phyloP scores from a whole-genome alignment of 2,113 vertebrate species.

The Microcebus murinus region DNA sequence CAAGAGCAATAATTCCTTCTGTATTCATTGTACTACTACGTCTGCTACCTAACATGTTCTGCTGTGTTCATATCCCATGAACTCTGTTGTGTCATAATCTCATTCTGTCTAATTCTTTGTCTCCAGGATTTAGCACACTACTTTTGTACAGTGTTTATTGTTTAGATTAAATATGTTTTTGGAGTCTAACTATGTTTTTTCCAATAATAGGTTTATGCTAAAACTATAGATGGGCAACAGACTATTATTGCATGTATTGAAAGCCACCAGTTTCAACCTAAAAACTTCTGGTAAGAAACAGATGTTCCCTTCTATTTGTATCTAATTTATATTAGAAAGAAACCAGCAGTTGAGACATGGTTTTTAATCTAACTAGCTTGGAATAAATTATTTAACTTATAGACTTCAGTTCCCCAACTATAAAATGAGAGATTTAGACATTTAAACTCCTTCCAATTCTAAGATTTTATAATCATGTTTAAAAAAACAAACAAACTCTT shows the following conservation, averaged over 20 bases:
- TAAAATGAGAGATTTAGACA: constrained; percentile 29
- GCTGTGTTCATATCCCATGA: not conserved
- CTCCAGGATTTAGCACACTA: not conserved
- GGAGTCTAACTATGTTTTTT: constrained; percentile 66
- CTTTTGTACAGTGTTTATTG: not conserved
- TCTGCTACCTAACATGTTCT: not conserved
- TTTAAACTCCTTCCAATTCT: constrained; percentile 29
- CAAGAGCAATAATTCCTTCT: not conserved
- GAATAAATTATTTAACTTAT: constrained; percentile 39
- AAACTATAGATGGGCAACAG: constrained; percentile 96
- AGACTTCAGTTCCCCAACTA: constrained; percentile 11
- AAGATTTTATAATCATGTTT: constrained; percentile 24
- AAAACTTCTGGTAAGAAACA: constrained; percentile 95
- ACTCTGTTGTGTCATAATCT: not conserved
- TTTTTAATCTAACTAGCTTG: constrained; percentile 40
- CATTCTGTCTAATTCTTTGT: constrained; percentile 8
- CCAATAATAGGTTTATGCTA: constrained; percentile 94
- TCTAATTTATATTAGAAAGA: constrained; percentile 31
- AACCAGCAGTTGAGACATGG: not conserved
- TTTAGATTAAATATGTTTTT: constrained; percentile 59
- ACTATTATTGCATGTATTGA: constrained; percentile 98
- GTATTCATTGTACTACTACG: not conserved
- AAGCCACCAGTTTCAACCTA: constrained; percentile 97
- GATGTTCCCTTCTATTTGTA: constrained; percentile 50
- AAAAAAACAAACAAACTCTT: not conserved